Evolutionary conservation across 1,140 invertebrate genomes (phyloP), one percentile per base, ranked within the genome.

Genomic region (Ceratoteleas bidentatus): DNA sequence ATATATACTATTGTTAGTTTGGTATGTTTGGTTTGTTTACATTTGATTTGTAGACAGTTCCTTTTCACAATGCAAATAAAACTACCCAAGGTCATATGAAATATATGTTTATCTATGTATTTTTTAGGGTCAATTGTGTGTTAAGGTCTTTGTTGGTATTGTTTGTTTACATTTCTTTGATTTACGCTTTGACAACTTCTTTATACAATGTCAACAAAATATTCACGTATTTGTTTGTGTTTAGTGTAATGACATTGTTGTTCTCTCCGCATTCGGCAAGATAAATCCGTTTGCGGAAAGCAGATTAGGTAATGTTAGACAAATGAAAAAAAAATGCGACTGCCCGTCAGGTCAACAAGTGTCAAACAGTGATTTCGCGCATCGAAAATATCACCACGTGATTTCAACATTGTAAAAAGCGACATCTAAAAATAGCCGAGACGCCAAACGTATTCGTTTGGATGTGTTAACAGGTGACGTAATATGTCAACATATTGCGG

Each of bases 401-500:
- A 66, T 66, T 81, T 62, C 54, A 68, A 33, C 33, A 56, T 53
- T 61, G 50, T 62, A 81, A 73, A 81, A 76, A 81, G 13, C 14
- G 24, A 1, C 47, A 11, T 72, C 49, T 66, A 76, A 62, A 76
- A 81, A 81, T 81, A 81, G 79, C 65, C 61, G 65, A 76, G 60
- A 76, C 66, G 38, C 11, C 60, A 60, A 81, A 4, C 24, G 72
- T 76, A 15, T 81, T 81, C 72, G 66, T 76, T 81, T 81, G 76
- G 72, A 70, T 43, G 57, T 40, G 54, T 76, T 76, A 73, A 49
- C 14, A 6, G 54, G 52, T 81, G 72, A 81, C 58, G 72, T 72
- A 81, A 81, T 81, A 65, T 76, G 66, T 81, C 79, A 81, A 81
- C 73, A 76, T 68, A 66, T 45, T 62, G 56, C 45, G 24, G 24